These are phyloP conservation scores for Colostygia pectinataria DNA, from an alignment of 2,888 invertebrate species.

Conservation along the genomic window DNA sequence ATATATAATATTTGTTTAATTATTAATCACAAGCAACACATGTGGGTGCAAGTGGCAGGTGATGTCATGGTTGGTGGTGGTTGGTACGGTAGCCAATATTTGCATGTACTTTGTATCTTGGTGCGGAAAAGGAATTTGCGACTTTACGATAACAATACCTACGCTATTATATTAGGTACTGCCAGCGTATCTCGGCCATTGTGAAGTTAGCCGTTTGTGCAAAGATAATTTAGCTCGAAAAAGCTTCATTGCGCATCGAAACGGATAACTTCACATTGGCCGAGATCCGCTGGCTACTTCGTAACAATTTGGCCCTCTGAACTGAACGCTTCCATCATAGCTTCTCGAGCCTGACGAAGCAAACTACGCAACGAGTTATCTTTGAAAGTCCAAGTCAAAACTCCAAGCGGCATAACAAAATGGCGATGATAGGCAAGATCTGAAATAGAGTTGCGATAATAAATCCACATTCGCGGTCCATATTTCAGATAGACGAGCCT, in stretches of 20 bases:
- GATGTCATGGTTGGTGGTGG: background rate
- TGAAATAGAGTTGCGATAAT: slow-evolving; percentile 7
- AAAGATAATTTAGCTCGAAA: too few relatives aligned
- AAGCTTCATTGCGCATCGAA: too few relatives aligned
- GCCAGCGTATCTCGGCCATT: too few relatives aligned
- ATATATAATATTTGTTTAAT: slow-evolving; percentile 34
- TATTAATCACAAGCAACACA: slow-evolving; percentile 24
- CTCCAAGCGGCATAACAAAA: slow-evolving; percentile 5
- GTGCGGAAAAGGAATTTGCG: too few relatives aligned
- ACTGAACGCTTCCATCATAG: too few relatives aligned
- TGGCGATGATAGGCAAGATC: background rate
- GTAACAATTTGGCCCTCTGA: too few relatives aligned
- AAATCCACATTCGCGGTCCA: slow-evolving; percentile 15
- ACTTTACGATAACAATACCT: too few relatives aligned
- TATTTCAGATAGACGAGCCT: slow-evolving; percentile 18
- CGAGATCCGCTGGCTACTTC: too few relatives aligned
- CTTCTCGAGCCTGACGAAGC: too few relatives aligned
- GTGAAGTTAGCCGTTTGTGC: too few relatives aligned
- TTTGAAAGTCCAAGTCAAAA: background rate
- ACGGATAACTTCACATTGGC: too few relatives aligned
- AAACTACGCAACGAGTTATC: background rate
- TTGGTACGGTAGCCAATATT: background rate
- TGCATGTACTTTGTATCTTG: background rate
- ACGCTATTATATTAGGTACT: too few relatives aligned
- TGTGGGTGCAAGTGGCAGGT: background rate